phyloP scores from a whole-genome alignment of 2,888 invertebrate genomes.

The Cataglyphis cursor region DNA sequence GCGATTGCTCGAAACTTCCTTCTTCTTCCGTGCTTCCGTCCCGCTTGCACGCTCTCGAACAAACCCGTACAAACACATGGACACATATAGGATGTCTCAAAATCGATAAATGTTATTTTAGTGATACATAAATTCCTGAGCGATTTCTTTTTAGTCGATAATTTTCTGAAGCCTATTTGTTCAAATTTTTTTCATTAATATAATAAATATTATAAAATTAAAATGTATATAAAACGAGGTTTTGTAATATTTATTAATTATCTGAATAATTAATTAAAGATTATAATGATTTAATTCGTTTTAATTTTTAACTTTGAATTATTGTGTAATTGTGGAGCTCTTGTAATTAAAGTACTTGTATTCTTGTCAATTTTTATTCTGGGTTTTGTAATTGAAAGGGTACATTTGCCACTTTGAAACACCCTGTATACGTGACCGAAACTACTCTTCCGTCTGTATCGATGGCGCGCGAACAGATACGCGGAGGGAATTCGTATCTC shows the following conservation, averaged over 20 bases:
- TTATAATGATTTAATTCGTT: not conserved
- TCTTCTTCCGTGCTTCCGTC: constrained; percentile 9
- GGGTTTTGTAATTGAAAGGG: constrained; percentile 2
- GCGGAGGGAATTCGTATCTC: constrained; percentile 66
- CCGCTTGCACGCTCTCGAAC: constrained; percentile 8
- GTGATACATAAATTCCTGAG: not conserved
- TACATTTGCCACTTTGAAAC: constrained; percentile 1
- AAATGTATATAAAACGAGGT: not conserved
- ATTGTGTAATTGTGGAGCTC: not conserved
- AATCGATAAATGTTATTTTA: not conserved
- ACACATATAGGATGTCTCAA: not conserved
- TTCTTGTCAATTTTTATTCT: not conserved
- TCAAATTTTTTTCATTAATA: not conserved
- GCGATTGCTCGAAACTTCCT: constrained; percentile 52
- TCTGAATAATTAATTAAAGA: too few species aligned
- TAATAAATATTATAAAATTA: not conserved
- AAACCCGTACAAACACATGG: not conserved
- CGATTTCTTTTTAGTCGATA: not conserved
- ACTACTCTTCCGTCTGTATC: constrained; percentile 54
- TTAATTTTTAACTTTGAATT: not conserved
- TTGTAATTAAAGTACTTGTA: not conserved
- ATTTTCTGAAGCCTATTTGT: not conserved
- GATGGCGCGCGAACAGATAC: constrained; percentile 61
- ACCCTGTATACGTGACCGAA: not conserved
- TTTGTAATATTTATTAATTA: not conserved